Conservation (phyloP, 2,113 vertebrate species). For the Propithecus coquereli region DNA sequence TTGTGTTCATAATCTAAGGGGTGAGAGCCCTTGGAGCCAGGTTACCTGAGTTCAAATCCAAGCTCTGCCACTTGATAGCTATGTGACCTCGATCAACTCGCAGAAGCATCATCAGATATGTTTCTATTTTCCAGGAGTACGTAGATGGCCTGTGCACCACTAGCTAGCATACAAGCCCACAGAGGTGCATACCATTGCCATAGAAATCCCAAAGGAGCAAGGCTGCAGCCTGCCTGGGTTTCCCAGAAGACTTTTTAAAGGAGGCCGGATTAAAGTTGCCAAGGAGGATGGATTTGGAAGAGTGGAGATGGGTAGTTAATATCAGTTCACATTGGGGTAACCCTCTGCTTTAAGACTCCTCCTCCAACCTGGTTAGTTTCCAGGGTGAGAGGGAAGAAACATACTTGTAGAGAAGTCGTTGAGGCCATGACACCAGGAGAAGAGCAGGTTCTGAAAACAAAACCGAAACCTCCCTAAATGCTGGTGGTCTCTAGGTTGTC, state of each 20-base stretch:
- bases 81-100: background rate
- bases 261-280: background rate
- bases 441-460: background rate
- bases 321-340: background rate
- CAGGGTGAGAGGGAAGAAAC: background rate
- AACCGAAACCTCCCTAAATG: background rate
- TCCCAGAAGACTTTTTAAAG: background rate
- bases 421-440: background rate
- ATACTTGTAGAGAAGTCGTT: background rate
- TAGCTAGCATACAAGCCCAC: background rate
- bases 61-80: background rate
- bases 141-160: accelerated
- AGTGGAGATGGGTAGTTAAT: background rate
- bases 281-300: background rate
- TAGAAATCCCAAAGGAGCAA: background rate
- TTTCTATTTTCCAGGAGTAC: background rate
- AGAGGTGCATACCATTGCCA: no score
- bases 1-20: background rate
- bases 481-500: background rate
- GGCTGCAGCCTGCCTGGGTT: background rate
- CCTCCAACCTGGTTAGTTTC: background rate
- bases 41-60: background rate
- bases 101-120: background rate
- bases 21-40: background rate
- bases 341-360: background rate